phyloP scores from a whole-genome alignment of 2,113 vertebrate genomes.

The Hippocampus guttulatus region DNA sequence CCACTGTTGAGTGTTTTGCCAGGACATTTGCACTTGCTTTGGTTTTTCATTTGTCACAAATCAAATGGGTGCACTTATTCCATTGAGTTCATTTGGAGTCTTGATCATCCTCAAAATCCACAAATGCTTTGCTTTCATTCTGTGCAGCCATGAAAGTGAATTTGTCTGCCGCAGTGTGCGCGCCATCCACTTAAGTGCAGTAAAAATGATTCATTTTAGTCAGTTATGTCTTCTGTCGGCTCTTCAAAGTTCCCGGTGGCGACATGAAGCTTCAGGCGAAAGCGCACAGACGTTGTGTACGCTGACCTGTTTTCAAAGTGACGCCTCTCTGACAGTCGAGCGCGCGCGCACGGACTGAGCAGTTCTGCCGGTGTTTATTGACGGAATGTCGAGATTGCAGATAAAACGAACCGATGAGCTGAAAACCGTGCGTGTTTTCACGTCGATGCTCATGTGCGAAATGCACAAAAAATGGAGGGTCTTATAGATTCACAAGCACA shows the following conservation, averaged over 20 bases:
- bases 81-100: no score
- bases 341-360: conserved; percentile 42
- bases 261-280: conserved; percentile 17
- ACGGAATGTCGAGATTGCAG: conserved; percentile 40
- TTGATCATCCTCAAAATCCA: no score
- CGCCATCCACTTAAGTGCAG: not conserved
- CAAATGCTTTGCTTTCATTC: not conserved
- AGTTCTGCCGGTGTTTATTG: conserved; percentile 43
- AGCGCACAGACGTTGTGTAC: conserved; percentile 21
- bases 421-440: conserved; percentile 15
- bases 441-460: conserved; percentile 18
- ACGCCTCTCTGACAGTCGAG: conserved; percentile 36
- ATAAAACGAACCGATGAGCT: conserved; percentile 24
- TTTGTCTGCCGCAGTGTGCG: not conserved
- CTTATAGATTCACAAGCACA: not conserved
- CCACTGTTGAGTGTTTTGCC: no score
- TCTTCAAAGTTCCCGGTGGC: conserved; percentile 26
- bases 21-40: no score
- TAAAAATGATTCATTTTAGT: not conserved
- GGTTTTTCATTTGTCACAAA: no score
- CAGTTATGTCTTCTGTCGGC: conserved; percentile 1
- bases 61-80: no score
- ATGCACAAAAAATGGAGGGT: conserved; percentile 23
- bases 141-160: not conserved
- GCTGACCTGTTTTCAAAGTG: conserved; percentile 30